Evolutionary conservation across 2,888 invertebrate genomes (phyloP), one percentile per base, ranked within the genome.

Genomic region (Morpho achilles): DNA sequence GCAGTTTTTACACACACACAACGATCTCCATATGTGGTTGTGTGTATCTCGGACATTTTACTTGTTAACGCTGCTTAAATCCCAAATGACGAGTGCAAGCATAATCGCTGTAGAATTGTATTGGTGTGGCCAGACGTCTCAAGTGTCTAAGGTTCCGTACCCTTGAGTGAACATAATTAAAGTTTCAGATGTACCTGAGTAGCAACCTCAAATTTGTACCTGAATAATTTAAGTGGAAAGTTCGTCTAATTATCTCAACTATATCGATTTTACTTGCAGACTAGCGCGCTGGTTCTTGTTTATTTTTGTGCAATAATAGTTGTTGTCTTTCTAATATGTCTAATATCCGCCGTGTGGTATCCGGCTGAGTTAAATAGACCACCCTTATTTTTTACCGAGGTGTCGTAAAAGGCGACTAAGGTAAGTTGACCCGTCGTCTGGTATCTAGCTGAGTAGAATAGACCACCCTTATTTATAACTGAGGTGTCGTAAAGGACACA

Each of bases 71-170:
- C 32, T 32, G 32, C 32, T 32, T 5, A 5, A 32, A 32, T 32
- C 32, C 5, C 32, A 52, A 50, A 54, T 55, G 16, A 46, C 43
- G 51, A 55, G 50, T 56, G 52, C 54, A 47, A 54, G 57, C 54
- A 49, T 42, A 60, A 67, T 69, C 70, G 63, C 66, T 32, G 45
- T 9, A 53, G 67, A 67, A 67, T 68, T 70, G 70, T 67, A 60
- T 65, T 64, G 74, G 72, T 68, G 69, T 69, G 74, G 75, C 80
- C 81, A 84, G 84, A 87, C 87, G 85, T 87, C 87, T 87, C 85
- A 73, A 87, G 87, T 83, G 75, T 76, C 77, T 67, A 62, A 69
- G 76, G 76, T 77, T 80, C 80, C 82, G 79, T 80, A 63, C 62
- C 73, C 66, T 67, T 59, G 60, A 71, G 66, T 71, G 73, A 74